These are phyloP conservation scores for Sebastes elongatus DNA, from an alignment of 2,797 vertebrate species.

Conservation along the genomic window DNA sequence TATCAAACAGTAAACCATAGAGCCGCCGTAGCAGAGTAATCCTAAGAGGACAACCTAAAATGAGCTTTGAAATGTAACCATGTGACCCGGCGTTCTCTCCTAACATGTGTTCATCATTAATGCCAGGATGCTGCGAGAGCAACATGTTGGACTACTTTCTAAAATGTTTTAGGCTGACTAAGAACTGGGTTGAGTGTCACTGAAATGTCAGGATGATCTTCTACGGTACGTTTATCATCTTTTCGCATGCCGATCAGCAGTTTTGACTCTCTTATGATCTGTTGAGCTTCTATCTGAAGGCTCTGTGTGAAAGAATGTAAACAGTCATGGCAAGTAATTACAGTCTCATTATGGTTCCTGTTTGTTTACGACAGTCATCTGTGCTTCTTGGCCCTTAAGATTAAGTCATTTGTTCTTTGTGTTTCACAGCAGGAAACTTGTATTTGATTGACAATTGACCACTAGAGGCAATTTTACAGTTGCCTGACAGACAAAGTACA, in stretches of 20 bases:
- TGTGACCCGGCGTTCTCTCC: background rate
- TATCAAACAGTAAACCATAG: background rate
- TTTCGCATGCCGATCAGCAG: constrained; percentile 24
- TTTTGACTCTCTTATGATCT: constrained; percentile 39
- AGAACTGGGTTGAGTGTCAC: constrained; percentile 27
- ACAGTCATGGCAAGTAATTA: constrained; percentile 28
- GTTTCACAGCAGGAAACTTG: background rate
- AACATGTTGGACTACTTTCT: background rate
- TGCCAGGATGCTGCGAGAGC: background rate
- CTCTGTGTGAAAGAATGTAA: constrained; percentile 46
- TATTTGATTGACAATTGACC: constrained; percentile 6
- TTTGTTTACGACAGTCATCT: constrained; percentile 39
- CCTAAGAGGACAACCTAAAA: background rate
- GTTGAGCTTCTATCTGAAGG: constrained; percentile 41
- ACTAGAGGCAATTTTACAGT: constrained; percentile 5
- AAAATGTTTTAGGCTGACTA: background rate
- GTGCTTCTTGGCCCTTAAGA: constrained; percentile 15
- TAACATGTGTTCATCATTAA: constrained; percentile 17
- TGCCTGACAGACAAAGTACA: background rate
- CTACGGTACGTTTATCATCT: constrained; percentile 4
- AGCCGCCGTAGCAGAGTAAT: background rate
- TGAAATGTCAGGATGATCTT: constrained; percentile 35
- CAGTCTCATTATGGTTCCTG: constrained; percentile 19
- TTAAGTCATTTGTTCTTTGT: constrained; percentile 2
- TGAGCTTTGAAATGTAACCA: background rate